A percentile compares a stretch with the other conserved stretches of the same genome.
phyloP scores from a whole-genome alignment of 2,888 invertebrate genomes.

The Phrixothrix hirtus region DNA sequence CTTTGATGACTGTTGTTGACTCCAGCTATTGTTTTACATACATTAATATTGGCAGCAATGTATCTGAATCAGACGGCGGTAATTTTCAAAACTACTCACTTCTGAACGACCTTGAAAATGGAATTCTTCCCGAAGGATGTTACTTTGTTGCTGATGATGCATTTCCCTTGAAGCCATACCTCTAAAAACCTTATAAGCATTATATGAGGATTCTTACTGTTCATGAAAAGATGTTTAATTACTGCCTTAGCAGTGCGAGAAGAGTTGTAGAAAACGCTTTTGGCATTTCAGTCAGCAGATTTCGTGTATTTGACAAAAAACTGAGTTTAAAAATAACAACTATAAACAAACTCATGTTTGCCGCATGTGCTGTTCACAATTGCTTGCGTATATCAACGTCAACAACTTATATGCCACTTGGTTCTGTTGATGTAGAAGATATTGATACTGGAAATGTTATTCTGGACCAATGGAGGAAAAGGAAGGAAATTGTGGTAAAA shows the following conservation, averaged over 20 bases:
- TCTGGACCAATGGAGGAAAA: slow-evolving; percentile 6
- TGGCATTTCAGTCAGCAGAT: slow-evolving; percentile 33
- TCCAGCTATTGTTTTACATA: too few relatives aligned
- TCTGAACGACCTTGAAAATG: background rate
- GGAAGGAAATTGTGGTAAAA: too few relatives aligned
- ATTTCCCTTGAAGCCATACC: slow-evolving; percentile 3
- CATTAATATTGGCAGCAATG: too few relatives aligned
- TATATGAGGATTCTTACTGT: background rate
- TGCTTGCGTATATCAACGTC: slow-evolving; percentile 25
- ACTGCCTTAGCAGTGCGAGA: slow-evolving; percentile 5
- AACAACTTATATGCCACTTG: slow-evolving; percentile 12
- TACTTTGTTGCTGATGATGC: slow-evolving; percentile 3
- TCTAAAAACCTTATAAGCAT: background rate
- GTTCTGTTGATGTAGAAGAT: slow-evolving; percentile 25
- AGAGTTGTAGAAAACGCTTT: slow-evolving; percentile 10
- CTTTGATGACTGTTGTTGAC: too few relatives aligned
- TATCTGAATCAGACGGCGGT: slow-evolving; percentile 1
- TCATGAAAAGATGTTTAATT: slow-evolving; percentile 33
- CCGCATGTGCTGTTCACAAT: slow-evolving; percentile 18
- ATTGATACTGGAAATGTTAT: slow-evolving; percentile 18
- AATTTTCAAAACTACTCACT: slow-evolving; percentile 4
- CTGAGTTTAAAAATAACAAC: slow-evolving; percentile 1
- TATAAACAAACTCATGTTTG: slow-evolving; percentile 28
- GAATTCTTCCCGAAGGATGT: background rate
- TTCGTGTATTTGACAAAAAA: slow-evolving; percentile 23